phyloP scores from a whole-genome alignment of 53 echinoderm and acorn worm genomes.

The Henricia sp. region DNA sequence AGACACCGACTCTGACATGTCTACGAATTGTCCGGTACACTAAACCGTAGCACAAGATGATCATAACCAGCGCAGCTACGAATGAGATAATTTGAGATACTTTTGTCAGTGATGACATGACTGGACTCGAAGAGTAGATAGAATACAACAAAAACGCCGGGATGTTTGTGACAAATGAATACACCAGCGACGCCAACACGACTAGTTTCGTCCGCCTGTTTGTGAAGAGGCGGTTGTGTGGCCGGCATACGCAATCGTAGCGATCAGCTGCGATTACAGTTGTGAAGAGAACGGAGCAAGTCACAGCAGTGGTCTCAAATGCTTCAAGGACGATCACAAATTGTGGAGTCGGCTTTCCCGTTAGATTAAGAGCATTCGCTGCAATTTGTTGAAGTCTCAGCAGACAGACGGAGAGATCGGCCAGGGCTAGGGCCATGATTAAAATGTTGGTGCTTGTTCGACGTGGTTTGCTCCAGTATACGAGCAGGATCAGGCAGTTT shows the following conservation, averaged over 20 bases:
- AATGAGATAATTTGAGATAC: slow-evolving; percentile 1
- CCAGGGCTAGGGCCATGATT: too few relatives aligned
- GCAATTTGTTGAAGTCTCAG: too few relatives aligned
- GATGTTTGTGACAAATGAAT: not conserved
- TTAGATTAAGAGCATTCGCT: too few relatives aligned
- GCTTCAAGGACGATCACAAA: too few relatives aligned
- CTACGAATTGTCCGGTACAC: not conserved
- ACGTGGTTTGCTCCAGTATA: too few relatives aligned
- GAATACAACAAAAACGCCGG: not conserved
- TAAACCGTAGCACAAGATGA: not conserved
- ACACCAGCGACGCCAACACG: not conserved
- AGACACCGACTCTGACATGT: not conserved
- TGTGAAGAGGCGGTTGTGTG: not conserved
- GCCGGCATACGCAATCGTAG: not conserved
- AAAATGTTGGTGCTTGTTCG: too few relatives aligned
- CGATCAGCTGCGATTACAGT: too few relatives aligned
- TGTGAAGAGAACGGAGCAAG: too few relatives aligned
- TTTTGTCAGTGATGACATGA: not conserved
- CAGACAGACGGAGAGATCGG: too few relatives aligned
- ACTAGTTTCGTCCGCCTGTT: not conserved
- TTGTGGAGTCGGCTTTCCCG: too few relatives aligned
- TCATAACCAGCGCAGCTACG: not conserved
- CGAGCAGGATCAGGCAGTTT: too few relatives aligned
- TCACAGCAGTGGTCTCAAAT: too few relatives aligned
- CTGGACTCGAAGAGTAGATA: not conserved